A percentile compares a stretch with the other conserved stretches of the same genome.
phyloP scores from a whole-genome alignment of 1,140 invertebrate species.

The Sarcophaga peregrina region DNA sequence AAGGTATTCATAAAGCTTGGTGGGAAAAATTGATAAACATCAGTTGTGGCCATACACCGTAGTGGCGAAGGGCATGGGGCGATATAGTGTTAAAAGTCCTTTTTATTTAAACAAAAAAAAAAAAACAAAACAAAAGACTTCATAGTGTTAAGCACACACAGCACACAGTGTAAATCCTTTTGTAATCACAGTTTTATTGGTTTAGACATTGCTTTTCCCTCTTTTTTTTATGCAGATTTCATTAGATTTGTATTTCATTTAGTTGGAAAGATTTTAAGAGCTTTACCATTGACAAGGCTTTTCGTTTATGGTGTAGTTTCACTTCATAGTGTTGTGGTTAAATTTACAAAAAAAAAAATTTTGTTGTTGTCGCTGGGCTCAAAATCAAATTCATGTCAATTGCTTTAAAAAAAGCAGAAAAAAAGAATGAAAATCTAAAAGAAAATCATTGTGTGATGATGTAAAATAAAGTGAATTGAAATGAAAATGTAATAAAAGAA shows the following conservation, averaged over 20 bases:
- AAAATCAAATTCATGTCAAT: neutral
- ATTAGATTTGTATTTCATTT: too few relatives aligned
- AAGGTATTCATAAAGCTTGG: neutral
- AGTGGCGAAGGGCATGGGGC: too few relatives aligned
- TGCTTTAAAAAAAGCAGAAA: neutral
- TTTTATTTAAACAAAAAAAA: slow-evolving; percentile 3
- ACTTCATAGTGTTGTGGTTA: neutral
- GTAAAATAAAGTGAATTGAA: too few relatives aligned
- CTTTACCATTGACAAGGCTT: too few relatives aligned
- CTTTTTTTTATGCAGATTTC: too few relatives aligned
- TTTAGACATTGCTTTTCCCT: neutral
- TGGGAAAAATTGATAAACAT: slow-evolving; percentile 36
- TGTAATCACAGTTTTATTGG: slow-evolving; percentile 38
- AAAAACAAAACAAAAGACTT: neutral
- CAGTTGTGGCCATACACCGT: neutral
- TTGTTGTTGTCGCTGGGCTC: too few relatives aligned
- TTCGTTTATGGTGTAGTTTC: too few relatives aligned
- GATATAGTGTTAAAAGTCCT: too few relatives aligned
- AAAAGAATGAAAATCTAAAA: neutral
- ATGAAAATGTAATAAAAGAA: too few relatives aligned
- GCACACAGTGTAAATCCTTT: neutral
- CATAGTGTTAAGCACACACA: neutral
- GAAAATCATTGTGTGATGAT: neutral
- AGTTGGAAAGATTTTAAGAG: too few relatives aligned
- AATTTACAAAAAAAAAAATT: neutral